Percentiles rank a stretch among this genome's conserved stretches.
phyloP scores from a whole-genome alignment of 2,888 invertebrate genomes.

The Hyles lineata region DNA sequence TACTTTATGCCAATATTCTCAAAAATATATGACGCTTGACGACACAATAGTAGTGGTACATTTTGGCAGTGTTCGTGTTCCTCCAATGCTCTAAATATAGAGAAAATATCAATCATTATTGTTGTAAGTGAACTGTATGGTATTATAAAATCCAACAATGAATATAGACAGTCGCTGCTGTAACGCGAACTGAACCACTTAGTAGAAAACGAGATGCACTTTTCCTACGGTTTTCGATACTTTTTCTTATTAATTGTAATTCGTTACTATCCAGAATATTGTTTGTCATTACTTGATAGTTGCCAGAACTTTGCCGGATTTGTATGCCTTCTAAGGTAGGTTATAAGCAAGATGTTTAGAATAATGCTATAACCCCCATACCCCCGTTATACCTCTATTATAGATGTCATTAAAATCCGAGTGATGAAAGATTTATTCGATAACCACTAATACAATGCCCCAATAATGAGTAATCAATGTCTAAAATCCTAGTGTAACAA shows the following conservation, averaged over 20 bases:
- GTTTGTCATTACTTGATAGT: too few relatives aligned
- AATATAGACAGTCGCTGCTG: neutral
- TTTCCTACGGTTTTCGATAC: neutral
- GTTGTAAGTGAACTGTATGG: conserved; percentile 10
- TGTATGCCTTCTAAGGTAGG: too few relatives aligned
- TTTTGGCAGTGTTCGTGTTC: conserved; percentile 6
- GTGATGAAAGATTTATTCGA: too few relatives aligned
- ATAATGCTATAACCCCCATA: too few relatives aligned
- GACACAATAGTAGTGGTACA: neutral
- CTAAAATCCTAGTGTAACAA: neutral
- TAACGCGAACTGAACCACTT: conserved; percentile 13
- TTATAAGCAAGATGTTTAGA: too few relatives aligned
- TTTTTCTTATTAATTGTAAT: neutral
- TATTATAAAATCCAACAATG: conserved; percentile 2
- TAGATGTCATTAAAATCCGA: too few relatives aligned
- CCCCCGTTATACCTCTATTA: too few relatives aligned
- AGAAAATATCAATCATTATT: conserved; percentile 1
- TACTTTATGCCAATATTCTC: neutral
- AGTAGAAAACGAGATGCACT: neutral
- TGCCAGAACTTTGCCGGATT: too few relatives aligned
- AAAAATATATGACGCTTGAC: neutral
- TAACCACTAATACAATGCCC: too few relatives aligned
- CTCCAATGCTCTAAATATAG: neutral
- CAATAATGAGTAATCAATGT: too few relatives aligned
- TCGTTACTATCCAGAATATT: too few relatives aligned